Conservation (phyloP, 1,140 invertebrate species). For the Conus betulinus region DNA sequence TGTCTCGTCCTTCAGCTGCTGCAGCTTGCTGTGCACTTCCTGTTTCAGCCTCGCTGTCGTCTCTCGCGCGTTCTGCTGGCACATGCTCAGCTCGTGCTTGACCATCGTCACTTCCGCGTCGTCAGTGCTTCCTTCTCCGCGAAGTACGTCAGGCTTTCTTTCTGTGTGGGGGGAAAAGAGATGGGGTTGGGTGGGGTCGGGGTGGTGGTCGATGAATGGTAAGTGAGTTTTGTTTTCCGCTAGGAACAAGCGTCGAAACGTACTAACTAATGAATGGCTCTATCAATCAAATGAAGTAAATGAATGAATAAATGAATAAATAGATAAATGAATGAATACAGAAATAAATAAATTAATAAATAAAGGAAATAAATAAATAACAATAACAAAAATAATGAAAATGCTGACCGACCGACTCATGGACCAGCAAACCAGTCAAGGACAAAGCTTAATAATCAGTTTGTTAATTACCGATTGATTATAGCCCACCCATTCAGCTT, state of each 20-base stretch:
- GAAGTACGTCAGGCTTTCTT: conserved; percentile 57
- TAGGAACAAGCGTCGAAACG: too few relatives aligned
- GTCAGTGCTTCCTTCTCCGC: conserved; percentile 62
- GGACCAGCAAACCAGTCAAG: too few relatives aligned
- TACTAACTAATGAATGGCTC: too few relatives aligned
- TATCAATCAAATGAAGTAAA: too few relatives aligned
- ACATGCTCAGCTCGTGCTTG: conserved; percentile 25
- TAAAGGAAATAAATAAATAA: background rate
- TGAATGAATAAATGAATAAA: background rate
- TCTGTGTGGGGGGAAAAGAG: background rate
- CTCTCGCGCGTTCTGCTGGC: conserved; percentile 44
- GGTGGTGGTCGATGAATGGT: background rate
- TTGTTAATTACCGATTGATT: too few relatives aligned
- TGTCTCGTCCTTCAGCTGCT: conserved; percentile 60
- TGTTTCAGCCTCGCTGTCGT: conserved; percentile 58
- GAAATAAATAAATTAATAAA: background rate
- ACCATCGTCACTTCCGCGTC: conserved; percentile 20
- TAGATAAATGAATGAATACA: background rate
- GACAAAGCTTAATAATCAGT: too few relatives aligned
- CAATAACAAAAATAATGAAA: too few relatives aligned
- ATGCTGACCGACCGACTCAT: too few relatives aligned
- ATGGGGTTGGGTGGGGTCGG: background rate
- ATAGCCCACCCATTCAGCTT: too few relatives aligned
- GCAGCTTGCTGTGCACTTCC: conserved; percentile 60
- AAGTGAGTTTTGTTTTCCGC: too few relatives aligned